phyloP scores from a whole-genome alignment of 1,140 invertebrate genomes.

The Anadara kagoshimensis region DNA sequence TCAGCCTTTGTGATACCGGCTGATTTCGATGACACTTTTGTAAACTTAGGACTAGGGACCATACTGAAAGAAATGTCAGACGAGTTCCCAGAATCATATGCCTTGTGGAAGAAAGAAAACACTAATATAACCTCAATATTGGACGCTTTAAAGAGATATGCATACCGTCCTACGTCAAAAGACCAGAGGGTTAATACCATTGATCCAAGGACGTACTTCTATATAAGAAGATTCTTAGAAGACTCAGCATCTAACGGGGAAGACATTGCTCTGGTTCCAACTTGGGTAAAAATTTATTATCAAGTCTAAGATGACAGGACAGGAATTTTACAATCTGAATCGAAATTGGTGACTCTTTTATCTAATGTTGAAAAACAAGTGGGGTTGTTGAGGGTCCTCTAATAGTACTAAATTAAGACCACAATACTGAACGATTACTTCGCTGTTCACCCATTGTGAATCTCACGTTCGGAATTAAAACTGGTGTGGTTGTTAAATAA shows the following conservation, averaged over 20 bases:
- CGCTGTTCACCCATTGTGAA: too few relatives aligned
- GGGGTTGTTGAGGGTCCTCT: too few relatives aligned
- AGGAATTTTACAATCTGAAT: too few relatives aligned
- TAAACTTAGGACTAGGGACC: constrained; percentile 65
- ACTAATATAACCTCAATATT: constrained; percentile 50
- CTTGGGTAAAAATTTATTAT: constrained; percentile 53
- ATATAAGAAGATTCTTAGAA: constrained; percentile 53
- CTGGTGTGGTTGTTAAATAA: too few relatives aligned
- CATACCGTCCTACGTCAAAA: constrained; percentile 58
- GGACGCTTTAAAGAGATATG: constrained; percentile 55
- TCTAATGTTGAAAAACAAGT: too few relatives aligned
- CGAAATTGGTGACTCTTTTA: too few relatives aligned
- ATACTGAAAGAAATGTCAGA: constrained; percentile 20
- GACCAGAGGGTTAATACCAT: constrained; percentile 56
- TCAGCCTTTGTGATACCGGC: constrained; percentile 66
- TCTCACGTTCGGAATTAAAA: too few relatives aligned
- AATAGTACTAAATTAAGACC: too few relatives aligned
- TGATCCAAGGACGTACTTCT: constrained; percentile 61
- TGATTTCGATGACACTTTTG: constrained; percentile 70
- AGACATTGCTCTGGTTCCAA: constrained; percentile 56
- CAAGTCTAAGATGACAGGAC: too few relatives aligned
- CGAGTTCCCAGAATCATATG: constrained; percentile 23
- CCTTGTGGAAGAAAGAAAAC: constrained; percentile 41
- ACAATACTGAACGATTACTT: too few relatives aligned
- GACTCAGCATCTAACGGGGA: constrained; percentile 30